These are phyloP conservation scores for Phrynocephalus vlangalii DNA, from an alignment of 2,797 vertebrate species.

Conservation along the genomic window DNA sequence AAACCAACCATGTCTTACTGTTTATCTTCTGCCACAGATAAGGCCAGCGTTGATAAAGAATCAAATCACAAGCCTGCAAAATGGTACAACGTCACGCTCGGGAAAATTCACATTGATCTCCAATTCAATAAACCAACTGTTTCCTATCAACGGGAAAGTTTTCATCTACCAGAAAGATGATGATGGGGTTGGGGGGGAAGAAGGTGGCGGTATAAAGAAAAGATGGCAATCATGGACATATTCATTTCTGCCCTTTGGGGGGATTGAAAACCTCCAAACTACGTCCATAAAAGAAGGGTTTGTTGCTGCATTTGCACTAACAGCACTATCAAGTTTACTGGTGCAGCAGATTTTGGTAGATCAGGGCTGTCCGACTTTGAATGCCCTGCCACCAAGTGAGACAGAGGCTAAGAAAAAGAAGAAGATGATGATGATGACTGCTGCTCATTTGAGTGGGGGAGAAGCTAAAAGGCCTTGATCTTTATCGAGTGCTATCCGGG, in stretches of 20 bases:
- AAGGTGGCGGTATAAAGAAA: slow-evolving; percentile 5
- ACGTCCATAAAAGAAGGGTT: slow-evolving; percentile 26
- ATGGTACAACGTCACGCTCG: neutral
- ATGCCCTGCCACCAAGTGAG: too few relatives aligned
- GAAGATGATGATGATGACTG: too few relatives aligned
- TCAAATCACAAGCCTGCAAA: neutral
- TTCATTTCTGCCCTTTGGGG: slow-evolving; percentile 42
- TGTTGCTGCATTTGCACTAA: slow-evolving; percentile 1
- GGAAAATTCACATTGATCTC: neutral
- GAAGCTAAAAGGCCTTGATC: neutral
- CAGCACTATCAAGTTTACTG: too few relatives aligned
- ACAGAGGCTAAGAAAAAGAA: too few relatives aligned
- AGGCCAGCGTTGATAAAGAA: neutral
- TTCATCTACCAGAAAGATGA: slow-evolving; percentile 31
- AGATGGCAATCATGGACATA: slow-evolving; percentile 42
- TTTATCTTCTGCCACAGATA: neutral
- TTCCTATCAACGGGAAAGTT: slow-evolving; percentile 34
- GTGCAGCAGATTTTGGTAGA: too few relatives aligned
- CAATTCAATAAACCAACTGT: slow-evolving; percentile 37
- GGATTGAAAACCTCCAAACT: slow-evolving; percentile 42
- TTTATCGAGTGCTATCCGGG: too few relatives aligned
- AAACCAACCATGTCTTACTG: too few relatives aligned
- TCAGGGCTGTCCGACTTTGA: too few relatives aligned
- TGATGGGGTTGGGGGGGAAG: slow-evolving; percentile 7
- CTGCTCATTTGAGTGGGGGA: too few relatives aligned